A percentile compares a stretch with the other conserved stretches of the same genome.
Evolutionary conservation across 1,140 invertebrate genomes (phyloP).

Genomic region (Cardiocondyla obscurior): DNA sequence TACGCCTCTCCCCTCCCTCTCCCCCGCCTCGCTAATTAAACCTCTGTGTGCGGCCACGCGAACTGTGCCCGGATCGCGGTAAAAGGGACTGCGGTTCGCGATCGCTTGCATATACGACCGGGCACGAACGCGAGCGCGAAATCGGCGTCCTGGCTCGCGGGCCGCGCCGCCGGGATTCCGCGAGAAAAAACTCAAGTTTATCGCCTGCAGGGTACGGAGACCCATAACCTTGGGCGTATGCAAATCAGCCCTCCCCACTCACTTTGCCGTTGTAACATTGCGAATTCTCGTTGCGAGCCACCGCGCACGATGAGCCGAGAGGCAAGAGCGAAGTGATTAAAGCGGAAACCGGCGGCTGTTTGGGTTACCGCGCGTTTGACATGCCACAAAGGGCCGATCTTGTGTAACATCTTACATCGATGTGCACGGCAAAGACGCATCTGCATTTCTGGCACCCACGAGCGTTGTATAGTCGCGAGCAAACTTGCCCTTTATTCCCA

Average conservation of each 20-base stretch:
- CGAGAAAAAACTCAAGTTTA: constrained; percentile 22
- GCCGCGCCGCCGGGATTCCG: neutral
- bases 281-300: neutral
- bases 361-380: constrained; percentile 22
- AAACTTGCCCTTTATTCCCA: neutral
- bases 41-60: neutral
- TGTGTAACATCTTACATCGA: constrained; percentile 9
- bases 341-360: constrained; percentile 32
- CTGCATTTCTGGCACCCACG: constrained; percentile 35
- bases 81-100: neutral
- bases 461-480: neutral
- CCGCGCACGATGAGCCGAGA: neutral
- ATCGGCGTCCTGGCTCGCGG: constrained; percentile 6
- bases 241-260: neutral
- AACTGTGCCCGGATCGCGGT: neutral
- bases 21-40: constrained; percentile 24
- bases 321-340: constrained; percentile 16
- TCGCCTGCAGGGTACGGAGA: too few relatives aligned
- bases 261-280: neutral
- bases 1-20: neutral
- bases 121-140: neutral
- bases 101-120: neutral
- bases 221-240: constrained; percentile 46
- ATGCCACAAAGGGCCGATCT: constrained; percentile 43
- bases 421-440: neutral